Percentiles rank a stretch among this genome's conserved stretches.
Conservation (phyloP, 2,797 vertebrate genomes). For the Rhynchotus rufescens region DNA sequence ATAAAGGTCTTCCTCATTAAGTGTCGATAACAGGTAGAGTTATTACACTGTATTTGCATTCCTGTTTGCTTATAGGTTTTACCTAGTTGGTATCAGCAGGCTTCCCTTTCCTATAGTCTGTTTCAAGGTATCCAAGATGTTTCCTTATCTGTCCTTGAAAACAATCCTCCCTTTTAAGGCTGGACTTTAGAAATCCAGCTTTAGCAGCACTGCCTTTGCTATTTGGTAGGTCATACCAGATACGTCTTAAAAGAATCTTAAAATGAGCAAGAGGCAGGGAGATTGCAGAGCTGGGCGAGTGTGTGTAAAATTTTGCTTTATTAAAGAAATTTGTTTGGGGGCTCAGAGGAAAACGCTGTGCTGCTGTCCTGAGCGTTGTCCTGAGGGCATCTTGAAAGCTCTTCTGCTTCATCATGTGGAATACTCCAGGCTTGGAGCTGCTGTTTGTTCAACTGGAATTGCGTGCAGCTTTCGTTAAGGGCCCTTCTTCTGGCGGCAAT, state of each 20-base stretch:
- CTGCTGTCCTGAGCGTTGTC: not conserved
- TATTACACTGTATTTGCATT: slow-evolving; percentile 38
- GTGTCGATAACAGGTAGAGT: not conserved
- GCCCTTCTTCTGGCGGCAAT: not conserved
- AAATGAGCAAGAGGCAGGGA: not conserved
- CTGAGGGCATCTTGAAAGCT: not conserved
- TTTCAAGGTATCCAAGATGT: not conserved
- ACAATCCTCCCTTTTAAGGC: not conserved
- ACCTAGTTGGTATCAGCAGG: not conserved
- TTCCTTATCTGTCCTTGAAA: not conserved
- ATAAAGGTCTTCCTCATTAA: not conserved
- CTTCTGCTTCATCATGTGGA: not conserved
- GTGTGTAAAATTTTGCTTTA: not conserved
- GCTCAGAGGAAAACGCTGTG: not conserved
- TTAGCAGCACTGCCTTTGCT: not conserved
- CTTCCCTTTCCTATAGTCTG: not conserved
- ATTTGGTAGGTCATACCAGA: not conserved
- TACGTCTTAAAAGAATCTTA: not conserved
- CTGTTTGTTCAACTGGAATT: slow-evolving; percentile 7
- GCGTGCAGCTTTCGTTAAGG: not conserved
- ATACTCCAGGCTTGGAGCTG: not conserved
- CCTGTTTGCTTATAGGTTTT: not conserved
- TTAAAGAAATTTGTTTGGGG: not conserved
- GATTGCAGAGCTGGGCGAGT: not conserved
- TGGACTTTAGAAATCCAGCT: not conserved